phyloP scores from a whole-genome alignment of 2,888 invertebrate genomes.

The Parthenolecanium corni region DNA sequence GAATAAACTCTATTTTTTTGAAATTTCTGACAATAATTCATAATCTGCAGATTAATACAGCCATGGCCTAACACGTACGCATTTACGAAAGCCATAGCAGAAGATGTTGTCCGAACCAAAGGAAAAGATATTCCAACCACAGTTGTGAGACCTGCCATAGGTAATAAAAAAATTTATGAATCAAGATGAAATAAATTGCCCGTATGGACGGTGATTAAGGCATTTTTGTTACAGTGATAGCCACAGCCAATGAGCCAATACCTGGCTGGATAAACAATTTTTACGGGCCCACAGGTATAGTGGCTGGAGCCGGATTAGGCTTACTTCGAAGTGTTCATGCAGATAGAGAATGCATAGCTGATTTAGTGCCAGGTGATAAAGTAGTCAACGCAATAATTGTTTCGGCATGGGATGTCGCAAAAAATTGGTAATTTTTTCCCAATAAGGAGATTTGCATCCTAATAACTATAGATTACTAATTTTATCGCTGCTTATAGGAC shows the following conservation, averaged over 20 bases:
- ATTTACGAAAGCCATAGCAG: slow-evolving; percentile 80
- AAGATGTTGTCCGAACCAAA: slow-evolving; percentile 56
- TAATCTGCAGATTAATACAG: slow-evolving; percentile 40
- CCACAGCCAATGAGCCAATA: slow-evolving; percentile 40
- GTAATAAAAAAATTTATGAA: too few species aligned
- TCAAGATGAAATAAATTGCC: too few species aligned
- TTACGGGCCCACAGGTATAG: slow-evolving; percentile 52
- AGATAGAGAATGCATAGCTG: slow-evolving; percentile 44
- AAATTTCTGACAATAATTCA: neutral
- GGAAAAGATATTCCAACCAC: slow-evolving; percentile 63
- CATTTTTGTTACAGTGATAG: slow-evolving; percentile 38
- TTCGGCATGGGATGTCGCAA: slow-evolving; percentile 45
- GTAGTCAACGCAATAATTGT: slow-evolving; percentile 34
- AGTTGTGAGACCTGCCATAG: slow-evolving; percentile 74
- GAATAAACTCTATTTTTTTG: too few species aligned
- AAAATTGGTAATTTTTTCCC: slow-evolving; percentile 33
- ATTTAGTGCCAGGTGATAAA: slow-evolving; percentile 58
- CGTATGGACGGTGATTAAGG: too few species aligned
- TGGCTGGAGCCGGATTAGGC: slow-evolving; percentile 46
- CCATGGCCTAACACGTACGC: slow-evolving; percentile 82
- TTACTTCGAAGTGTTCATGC: slow-evolving; percentile 49
- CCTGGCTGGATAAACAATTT: slow-evolving; percentile 57
- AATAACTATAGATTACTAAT: too few species aligned
- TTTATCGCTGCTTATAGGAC: neutral
- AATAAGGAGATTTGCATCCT: too few species aligned